phyloP scores from a whole-genome alignment of 1,140 invertebrate genomes.

The Diploscapter pachys region DNA sequence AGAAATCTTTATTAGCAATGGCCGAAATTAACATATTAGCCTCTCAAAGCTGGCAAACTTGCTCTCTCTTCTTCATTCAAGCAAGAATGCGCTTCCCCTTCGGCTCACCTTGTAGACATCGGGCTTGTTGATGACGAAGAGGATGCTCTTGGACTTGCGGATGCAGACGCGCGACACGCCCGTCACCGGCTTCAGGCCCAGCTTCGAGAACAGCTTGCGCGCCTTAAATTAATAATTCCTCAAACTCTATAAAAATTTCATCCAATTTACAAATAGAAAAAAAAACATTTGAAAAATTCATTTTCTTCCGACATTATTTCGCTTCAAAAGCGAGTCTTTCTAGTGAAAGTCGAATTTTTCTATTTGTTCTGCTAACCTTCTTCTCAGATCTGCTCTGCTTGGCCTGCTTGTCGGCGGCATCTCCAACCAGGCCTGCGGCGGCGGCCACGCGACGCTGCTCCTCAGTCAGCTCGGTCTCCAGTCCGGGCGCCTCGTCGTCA shows the following conservation, averaged over 20 bases:
- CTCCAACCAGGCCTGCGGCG: constrained; percentile 50
- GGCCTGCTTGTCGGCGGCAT: constrained; percentile 53
- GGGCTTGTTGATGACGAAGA: constrained; percentile 98
- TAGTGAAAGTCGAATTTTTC: too few relatives aligned
- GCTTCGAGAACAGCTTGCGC: constrained; percentile 96
- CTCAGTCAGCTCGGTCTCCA: constrained; percentile 53
- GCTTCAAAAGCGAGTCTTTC: too few relatives aligned
- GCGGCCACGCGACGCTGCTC: constrained; percentile 54
- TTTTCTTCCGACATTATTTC: too few relatives aligned
- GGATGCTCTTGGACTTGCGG: constrained; percentile 90
- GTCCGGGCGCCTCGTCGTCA: constrained; percentile 51
- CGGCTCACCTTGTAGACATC: constrained; percentile 85
- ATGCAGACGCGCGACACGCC: constrained; percentile 96
- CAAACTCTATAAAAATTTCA: not conserved
- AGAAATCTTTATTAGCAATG: too few relatives aligned
- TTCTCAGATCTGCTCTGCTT: constrained; percentile 98
- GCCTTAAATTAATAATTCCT: constrained; percentile 63
- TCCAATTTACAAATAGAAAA: too few relatives aligned
- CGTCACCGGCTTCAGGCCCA: constrained; percentile 88
- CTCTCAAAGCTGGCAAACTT: too few relatives aligned
- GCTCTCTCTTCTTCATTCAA: too few relatives aligned
- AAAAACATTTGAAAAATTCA: too few relatives aligned
- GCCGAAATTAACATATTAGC: too few relatives aligned
- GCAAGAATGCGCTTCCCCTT: too few relatives aligned
- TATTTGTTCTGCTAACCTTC: constrained; percentile 64